These are phyloP conservation scores for Iselma pallidipennis DNA, from an alignment of 2,888 invertebrate species.

Conservation along the genomic window DNA sequence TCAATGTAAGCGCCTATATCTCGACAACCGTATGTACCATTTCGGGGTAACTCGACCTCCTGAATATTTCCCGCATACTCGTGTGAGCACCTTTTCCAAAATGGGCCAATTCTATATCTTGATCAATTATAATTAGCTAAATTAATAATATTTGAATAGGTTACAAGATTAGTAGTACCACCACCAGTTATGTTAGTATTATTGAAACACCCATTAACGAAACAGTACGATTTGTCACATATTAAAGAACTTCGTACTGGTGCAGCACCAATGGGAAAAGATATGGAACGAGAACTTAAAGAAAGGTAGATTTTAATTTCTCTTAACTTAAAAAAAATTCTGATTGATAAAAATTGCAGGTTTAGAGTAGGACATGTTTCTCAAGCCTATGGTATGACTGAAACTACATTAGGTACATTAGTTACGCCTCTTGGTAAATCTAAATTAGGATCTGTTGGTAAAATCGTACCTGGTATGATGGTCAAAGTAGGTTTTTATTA, in stretches of 20 bases:
- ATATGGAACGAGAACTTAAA: constrained; percentile 66
- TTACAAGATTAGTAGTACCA: constrained; percentile 61
- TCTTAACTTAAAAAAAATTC: constrained; percentile 5
- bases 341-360: constrained; percentile 11
- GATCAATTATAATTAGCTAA: too few species aligned
- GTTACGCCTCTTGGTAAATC: constrained; percentile 50
- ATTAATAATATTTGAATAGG: constrained; percentile 28
- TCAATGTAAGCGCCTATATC: too few species aligned
- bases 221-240: constrained; percentile 74
- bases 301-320: constrained; percentile 54
- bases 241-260: constrained; percentile 74
- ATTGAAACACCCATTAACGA: constrained; percentile 78
- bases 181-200: constrained; percentile 85
- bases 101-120: too few species aligned
- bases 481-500: constrained; percentile 59
- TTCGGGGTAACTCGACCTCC: too few species aligned
- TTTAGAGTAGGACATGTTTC: constrained; percentile 39
- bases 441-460: constrained; percentile 70
- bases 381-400: constrained; percentile 82
- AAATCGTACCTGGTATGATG: constrained; percentile 67
- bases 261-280: constrained; percentile 80
- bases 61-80: too few species aligned
- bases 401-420: constrained; percentile 67
- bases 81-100: too few species aligned
- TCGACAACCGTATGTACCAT: too few species aligned